phyloP scores from a whole-genome alignment of 1,140 invertebrate genomes.

The Temnothorax curvispinosus region DNA sequence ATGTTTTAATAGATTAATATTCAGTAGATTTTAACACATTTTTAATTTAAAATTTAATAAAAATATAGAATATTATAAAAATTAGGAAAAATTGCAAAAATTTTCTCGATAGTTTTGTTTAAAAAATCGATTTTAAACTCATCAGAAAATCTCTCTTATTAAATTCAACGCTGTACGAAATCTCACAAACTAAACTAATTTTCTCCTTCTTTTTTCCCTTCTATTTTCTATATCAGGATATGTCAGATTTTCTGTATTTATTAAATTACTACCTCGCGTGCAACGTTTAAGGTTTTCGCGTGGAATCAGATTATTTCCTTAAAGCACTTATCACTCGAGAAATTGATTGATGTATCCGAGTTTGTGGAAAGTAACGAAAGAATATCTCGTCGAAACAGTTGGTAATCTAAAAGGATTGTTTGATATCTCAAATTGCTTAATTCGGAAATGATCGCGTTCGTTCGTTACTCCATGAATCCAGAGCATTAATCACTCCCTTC shows the following conservation, averaged over 20 bases:
- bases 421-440: background rate
- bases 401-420: conserved; percentile 19
- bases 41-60: background rate
- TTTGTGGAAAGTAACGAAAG: background rate
- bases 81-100: background rate
- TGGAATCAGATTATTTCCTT: background rate
- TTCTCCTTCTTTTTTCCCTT: background rate
- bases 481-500: background rate
- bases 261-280: background rate
- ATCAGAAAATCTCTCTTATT: background rate
- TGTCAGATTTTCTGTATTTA: background rate
- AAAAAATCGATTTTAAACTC: background rate
- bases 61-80: background rate
- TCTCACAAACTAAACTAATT: background rate
- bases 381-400: background rate
- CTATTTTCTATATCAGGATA: no score
- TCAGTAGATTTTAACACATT: background rate
- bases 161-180: background rate
- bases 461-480: background rate
- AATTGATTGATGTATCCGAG: background rate
- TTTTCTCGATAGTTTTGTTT: background rate
- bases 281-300: background rate
- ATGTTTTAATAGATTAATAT: background rate
- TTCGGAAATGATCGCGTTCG: background rate
- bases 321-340: background rate